A percentile compares a stretch with the other conserved stretches of the same genome.
These are phyloP conservation scores for Bombus ignitus DNA, from an alignment of 1,140 invertebrate genomes.

Conservation along the genomic window DNA sequence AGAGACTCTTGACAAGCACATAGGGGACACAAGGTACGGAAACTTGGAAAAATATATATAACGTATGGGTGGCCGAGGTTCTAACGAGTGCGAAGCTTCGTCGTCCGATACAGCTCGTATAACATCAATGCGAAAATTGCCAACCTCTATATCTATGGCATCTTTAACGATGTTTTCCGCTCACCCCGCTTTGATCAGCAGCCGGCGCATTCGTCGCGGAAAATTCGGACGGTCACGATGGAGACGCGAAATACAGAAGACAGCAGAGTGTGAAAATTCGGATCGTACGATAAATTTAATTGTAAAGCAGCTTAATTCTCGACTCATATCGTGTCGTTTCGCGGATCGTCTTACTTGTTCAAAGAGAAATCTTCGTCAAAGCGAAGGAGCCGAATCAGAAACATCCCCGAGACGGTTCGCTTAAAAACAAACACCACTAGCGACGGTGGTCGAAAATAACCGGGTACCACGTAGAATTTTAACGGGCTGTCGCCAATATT, in stretches of 20 bases:
- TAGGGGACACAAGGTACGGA: neutral
- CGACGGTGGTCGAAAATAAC: neutral
- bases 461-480: neutral
- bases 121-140: neutral
- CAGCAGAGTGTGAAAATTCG: neutral
- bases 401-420: neutral
- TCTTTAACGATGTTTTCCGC: neutral
- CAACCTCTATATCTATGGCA: neutral
- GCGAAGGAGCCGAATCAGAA: neutral
- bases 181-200: conserved; percentile 7
- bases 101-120: neutral
- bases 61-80: conserved; percentile 1
- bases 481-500: conserved; percentile 40
- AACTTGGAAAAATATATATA: conserved; percentile 9
- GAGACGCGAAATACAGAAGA: neutral
- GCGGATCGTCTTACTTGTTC: neutral
- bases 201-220: neutral
- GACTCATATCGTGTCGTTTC: neutral
- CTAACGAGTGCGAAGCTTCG: conserved; percentile 16
- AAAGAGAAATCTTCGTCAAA: neutral
- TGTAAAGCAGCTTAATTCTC: neutral
- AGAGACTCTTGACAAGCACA: conserved; percentile 21
- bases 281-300: neutral
- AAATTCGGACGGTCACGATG: neutral
- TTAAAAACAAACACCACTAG: neutral